Evolutionary conservation across 2,888 invertebrate genomes (phyloP).

Genomic region (Stenichneumon culpator): DNA sequence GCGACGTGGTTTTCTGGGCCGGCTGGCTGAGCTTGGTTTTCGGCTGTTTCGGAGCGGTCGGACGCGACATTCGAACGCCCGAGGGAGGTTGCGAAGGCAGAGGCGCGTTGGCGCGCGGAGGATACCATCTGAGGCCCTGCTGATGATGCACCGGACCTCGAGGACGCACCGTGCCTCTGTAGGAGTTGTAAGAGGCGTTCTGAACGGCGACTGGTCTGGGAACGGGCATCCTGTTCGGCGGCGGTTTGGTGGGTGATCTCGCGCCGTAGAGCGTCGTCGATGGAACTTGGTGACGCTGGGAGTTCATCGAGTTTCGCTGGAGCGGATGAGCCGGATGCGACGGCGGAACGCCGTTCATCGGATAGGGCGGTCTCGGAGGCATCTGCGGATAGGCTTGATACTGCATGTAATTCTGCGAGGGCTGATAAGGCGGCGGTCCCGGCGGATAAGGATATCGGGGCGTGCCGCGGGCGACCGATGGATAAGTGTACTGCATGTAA

Average conservation of each 20-base stretch:
- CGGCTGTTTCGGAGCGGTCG: constrained; percentile 20
- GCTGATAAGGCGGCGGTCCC: constrained; percentile 57
- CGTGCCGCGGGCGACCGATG: constrained; percentile 57
- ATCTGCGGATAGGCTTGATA: constrained; percentile 51
- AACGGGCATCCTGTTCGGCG: constrained; percentile 57
- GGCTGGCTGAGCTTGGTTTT: not conserved
- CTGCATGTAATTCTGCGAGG: constrained; percentile 54
- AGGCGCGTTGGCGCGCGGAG: constrained; percentile 31
- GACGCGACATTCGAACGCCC: constrained; percentile 22
- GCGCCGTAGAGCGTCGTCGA: constrained; percentile 60
- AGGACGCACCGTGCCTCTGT: constrained; percentile 31
- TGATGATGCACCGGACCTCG: not conserved
- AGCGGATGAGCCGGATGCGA: not conserved
- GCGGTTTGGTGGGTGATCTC: constrained; percentile 40
- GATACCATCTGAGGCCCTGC: constrained; percentile 27
- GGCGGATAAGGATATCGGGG: constrained; percentile 61
- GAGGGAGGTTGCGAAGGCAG: constrained; percentile 1
- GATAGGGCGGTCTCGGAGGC: constrained; percentile 55
- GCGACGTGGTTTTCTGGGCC: constrained; percentile 77
- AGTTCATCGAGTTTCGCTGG: not conserved
- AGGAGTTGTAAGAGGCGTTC: not conserved
- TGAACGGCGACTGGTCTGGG: constrained; percentile 54
- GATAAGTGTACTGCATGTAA: constrained; percentile 62
- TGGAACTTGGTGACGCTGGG: constrained; percentile 55
- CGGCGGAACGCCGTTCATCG: constrained; percentile 1